A percentile compares a stretch with the other conserved stretches of the same genome.
phyloP scores from a whole-genome alignment of 2,888 invertebrate genomes.

The Calephelis perditalis region DNA sequence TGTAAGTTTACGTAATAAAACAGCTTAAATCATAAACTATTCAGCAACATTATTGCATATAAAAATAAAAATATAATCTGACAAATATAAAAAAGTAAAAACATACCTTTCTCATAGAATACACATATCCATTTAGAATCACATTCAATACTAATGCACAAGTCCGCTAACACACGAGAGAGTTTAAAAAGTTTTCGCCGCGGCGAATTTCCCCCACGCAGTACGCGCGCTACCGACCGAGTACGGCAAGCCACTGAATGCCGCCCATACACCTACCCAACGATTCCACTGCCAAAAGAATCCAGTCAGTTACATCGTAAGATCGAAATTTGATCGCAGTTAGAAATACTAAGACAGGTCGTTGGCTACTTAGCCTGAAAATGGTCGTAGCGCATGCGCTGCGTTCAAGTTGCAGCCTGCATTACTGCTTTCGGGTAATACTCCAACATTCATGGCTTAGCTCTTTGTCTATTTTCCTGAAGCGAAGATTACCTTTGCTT shows the following conservation, averaged over 20 bases:
- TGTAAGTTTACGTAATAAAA: too few species aligned
- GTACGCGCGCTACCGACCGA: constrained; percentile 45
- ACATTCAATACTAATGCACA: constrained; percentile 5
- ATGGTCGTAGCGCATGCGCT: constrained; percentile 45
- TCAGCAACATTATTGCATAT: too few species aligned
- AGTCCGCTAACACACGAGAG: constrained; percentile 27
- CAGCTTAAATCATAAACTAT: too few species aligned
- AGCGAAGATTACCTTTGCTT: constrained; percentile 9
- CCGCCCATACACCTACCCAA: constrained; percentile 33
- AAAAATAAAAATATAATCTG: too few species aligned
- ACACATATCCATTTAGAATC: constrained; percentile 9
- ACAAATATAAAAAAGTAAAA: background rate
- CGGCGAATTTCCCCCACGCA: background rate
- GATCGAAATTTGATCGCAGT: constrained; percentile 75
- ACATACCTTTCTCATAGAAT: background rate
- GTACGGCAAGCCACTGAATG: constrained; percentile 50
- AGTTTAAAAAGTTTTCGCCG: constrained; percentile 52
- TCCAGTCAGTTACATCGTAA: constrained; percentile 67
- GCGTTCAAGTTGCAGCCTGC: constrained; percentile 47
- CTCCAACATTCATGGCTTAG: constrained; percentile 2
- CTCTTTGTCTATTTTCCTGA: constrained; percentile 1
- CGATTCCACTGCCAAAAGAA: constrained; percentile 51
- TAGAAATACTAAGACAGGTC: constrained; percentile 63
- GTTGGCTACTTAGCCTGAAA: constrained; percentile 54
- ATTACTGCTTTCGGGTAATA: constrained; percentile 38